Base-by-base conservation (phyloP, 2,888 invertebrate species). In the Drosophila limbata region DNA sequence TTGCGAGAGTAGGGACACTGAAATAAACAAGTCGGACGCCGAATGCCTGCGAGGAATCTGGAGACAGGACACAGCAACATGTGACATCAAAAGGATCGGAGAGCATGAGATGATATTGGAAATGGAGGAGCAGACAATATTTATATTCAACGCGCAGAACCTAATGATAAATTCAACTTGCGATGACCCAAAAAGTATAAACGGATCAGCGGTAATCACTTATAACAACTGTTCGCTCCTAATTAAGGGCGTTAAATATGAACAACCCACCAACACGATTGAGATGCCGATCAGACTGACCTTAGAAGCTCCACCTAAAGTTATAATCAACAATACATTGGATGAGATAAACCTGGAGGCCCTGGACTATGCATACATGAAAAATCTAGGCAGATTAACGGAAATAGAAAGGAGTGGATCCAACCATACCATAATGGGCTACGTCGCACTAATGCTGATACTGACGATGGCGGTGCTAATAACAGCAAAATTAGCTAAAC, bases 281-380 rank as follows among this genome's bases (percentile, higher is more conserved):
- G n/a, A 37, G n/a, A 37, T 37, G 37, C 37, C 37, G 37, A 37
- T 37, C n/a, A n/a, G 37, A 13, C n/a, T 37, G 37, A n/a, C n/a
- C n/a, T 37, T 37, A n/a, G 37, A 37, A 37, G 37, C 37, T n/a
- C n/a, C 37, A 37, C 37, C 37, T 37, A 37, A 37, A 6, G n/a
- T 37, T 37, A 13, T 37, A 37, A 37, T n/a, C n/a, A 37, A 37
- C 37, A 37, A 37, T n/a, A 37, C 37, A 37, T n/a, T 37, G 13
- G 4, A 37, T 6, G n/a, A 37, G 37, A 37, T 37, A 37, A 37
- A n/a, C n/a, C 37, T 37, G 6, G 37, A 37, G 37, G 37, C 37
- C 37, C 37, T 37, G 37, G 37, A 37, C 37, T 4, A 37, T 2
- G 37, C 37, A 37, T 37, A 37, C 37, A 37, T 37, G n/a, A 37